A percentile compares a stretch with the other conserved stretches of the same genome.
These are phyloP conservation scores for Eupithecia vulgata DNA, from an alignment of 2,888 invertebrate genomes.

Conservation along the genomic window DNA sequence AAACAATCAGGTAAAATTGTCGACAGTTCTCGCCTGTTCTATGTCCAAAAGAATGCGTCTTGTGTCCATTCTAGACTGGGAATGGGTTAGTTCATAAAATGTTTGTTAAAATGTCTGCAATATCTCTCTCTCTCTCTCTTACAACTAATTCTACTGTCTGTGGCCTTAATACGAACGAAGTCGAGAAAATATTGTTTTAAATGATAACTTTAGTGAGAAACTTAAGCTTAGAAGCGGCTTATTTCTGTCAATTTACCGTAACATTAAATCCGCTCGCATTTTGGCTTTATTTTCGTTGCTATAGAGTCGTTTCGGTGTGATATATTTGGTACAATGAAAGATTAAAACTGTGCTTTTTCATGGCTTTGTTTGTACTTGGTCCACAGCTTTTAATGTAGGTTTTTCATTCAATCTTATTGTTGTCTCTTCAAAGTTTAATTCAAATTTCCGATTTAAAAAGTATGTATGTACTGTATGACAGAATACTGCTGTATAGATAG, in stretches of 20 bases:
- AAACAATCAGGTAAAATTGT: not conserved
- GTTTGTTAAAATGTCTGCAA: slow-evolving; percentile 42
- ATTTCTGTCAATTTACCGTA: not conserved
- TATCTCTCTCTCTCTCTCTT: slow-evolving; percentile 44
- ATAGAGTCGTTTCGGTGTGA: not conserved
- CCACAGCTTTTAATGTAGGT: slow-evolving; percentile 14
- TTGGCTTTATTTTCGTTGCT: not conserved
- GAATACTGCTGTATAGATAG: slow-evolving; percentile 69
- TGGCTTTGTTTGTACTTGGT: slow-evolving; percentile 1
- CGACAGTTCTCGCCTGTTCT: slow-evolving; percentile 41
- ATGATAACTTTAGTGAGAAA: not conserved
- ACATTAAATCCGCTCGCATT: not conserved
- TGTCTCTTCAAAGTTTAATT: slow-evolving; percentile 61
- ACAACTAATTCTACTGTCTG: slow-evolving; percentile 1
- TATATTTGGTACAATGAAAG: not conserved
- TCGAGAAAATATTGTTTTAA: not conserved
- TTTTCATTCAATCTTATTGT: slow-evolving; percentile 42
- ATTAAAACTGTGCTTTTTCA: not conserved
- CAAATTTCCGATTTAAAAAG: slow-evolving; percentile 58
- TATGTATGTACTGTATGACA: slow-evolving; percentile 75
- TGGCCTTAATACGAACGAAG: not conserved
- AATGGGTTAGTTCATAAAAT: slow-evolving; percentile 51
- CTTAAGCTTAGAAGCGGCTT: not conserved
- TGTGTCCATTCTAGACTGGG: slow-evolving; percentile 24
- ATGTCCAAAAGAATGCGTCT: slow-evolving; percentile 44